phyloP scores from a whole-genome alignment of 2,797 vertebrate genomes.

The Sebastes paucispinis region DNA sequence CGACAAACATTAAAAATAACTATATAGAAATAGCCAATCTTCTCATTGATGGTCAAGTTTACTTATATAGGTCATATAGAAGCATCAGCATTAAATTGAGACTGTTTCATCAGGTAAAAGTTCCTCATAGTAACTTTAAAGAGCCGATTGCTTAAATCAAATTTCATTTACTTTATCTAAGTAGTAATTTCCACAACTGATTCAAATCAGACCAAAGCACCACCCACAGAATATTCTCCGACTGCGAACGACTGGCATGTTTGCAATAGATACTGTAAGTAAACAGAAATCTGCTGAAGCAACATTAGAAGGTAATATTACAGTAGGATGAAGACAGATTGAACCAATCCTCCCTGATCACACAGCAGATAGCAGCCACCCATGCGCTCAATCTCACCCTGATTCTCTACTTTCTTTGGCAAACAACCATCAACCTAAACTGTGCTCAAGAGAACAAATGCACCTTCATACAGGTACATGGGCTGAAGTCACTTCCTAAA shows the following conservation, averaged over 20 bases:
- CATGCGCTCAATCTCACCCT: not conserved
- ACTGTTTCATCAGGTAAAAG: too few relatives aligned
- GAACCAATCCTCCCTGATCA: constrained; percentile 25
- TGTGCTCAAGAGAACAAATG: constrained; percentile 15
- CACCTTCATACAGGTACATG: constrained; percentile 11
- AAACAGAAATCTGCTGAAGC: constrained; percentile 14
- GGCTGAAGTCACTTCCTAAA: constrained; percentile 19
- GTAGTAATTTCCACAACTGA: not conserved
- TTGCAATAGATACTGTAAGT: not conserved
- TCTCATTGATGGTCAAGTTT: too few relatives aligned
- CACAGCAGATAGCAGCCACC: constrained; percentile 15
- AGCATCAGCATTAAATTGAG: too few relatives aligned
- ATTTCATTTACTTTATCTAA: not conserved
- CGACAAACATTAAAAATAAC: too few relatives aligned
- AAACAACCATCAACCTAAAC: constrained; percentile 9
- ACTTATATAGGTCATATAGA: too few relatives aligned
- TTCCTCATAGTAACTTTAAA: too few relatives aligned
- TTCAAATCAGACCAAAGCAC: not conserved
- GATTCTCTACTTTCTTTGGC: not conserved
- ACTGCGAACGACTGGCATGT: not conserved
- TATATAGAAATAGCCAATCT: too few relatives aligned
- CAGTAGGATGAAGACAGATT: constrained; percentile 12
- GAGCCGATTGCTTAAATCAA: not conserved
- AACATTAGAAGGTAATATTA: not conserved
- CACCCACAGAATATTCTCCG: not conserved